Base-by-base conservation (phyloP, 2,113 vertebrate genomes). In the Oxyruncus cristatus region DNA sequence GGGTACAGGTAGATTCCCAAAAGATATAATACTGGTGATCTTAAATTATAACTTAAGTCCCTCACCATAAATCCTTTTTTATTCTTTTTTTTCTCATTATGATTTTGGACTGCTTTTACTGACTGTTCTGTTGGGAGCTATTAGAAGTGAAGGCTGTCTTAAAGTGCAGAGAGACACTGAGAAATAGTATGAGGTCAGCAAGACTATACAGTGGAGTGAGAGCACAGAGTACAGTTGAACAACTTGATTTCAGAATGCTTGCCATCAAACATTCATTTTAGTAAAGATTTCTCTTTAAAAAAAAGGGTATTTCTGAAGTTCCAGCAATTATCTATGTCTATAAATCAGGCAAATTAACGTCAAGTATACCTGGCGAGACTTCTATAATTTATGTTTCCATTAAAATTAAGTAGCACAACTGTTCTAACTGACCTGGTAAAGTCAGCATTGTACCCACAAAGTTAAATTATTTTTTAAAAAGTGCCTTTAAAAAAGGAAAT, bases 401-500 rank as follows among this genome's bases (percentile, higher is more conserved):
- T 83, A 28, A 47, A 72, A 2, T 35, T 35, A 63, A 67, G 19
- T 55, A 88, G n/a, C 41, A n/a, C 76, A 93, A 28, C 22, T 44
- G 22, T 58, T 93, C 7, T 53, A n/a, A 55, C 15, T 71, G 61
- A 35, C 14, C 23, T 20, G 3, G 9, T 62, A 32, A 74, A 82
- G 28, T 42, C n/a, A 86, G 5, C 18, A 41, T 26, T 66, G 14
- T 62, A 92, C 61, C 9, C 10, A 44, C 5, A 41, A 52, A 39
- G 5, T 26, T 80, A 41, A 53, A 49, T 73, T 67, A 30, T 77
- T 52, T 52, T 52, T 52, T 18, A 3, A 61, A 52, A 63, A 1
- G 1, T 8, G 1, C 1, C 2, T 47, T 65, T n/a, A 10, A 21
- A 41, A 41, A 49, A 55, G 2, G 3, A 59, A 50, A 63, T 42